Evolutionary conservation across 2,888 invertebrate genomes (phyloP).

Genomic region (Raillietiella orientalis): DNA sequence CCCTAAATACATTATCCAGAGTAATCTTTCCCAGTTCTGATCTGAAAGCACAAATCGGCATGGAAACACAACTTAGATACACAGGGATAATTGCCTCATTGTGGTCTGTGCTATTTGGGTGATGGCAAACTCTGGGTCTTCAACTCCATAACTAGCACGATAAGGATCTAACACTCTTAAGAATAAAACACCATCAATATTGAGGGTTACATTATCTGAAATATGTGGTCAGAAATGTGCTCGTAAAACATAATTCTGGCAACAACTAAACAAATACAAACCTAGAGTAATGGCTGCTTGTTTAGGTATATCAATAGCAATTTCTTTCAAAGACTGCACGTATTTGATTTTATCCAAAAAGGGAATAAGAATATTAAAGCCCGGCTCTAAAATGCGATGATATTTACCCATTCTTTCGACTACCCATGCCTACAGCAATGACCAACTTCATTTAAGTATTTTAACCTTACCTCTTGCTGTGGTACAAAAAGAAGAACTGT

Average conservation of each 20-base stretch:
- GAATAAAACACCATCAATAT: conserved; percentile 89
- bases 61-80: not conserved
- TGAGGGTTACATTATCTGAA: conserved; percentile 75
- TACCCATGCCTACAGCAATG: conserved; percentile 47
- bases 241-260: not conserved
- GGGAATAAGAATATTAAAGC: conserved; percentile 68
- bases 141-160: conserved; percentile 84
- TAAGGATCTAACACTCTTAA: conserved; percentile 76
- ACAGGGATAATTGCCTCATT: conserved; percentile 35
- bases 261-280: conserved; percentile 8
- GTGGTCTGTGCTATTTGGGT: conserved; percentile 97
- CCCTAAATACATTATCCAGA: conserved; percentile 80
- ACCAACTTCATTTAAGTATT: not conserved
- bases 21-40: conserved; percentile 93
- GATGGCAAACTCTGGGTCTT: conserved; percentile 96
- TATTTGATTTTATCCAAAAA: conserved; percentile 74
- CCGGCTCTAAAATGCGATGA: conserved; percentile 68
- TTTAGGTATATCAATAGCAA: conserved; percentile 94
- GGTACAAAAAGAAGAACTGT: conserved; percentile 90
- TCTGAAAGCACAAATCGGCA: conserved; percentile 8
- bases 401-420: conserved; percentile 97
- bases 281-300: conserved; percentile 84
- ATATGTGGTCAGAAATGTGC: conserved; percentile 5
- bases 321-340: conserved; percentile 94
- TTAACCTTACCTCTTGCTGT: conserved; percentile 55